These are phyloP conservation scores for Notiomystis cincta DNA, from an alignment of 2,113 vertebrate genomes.

Conservation along the genomic window DNA sequence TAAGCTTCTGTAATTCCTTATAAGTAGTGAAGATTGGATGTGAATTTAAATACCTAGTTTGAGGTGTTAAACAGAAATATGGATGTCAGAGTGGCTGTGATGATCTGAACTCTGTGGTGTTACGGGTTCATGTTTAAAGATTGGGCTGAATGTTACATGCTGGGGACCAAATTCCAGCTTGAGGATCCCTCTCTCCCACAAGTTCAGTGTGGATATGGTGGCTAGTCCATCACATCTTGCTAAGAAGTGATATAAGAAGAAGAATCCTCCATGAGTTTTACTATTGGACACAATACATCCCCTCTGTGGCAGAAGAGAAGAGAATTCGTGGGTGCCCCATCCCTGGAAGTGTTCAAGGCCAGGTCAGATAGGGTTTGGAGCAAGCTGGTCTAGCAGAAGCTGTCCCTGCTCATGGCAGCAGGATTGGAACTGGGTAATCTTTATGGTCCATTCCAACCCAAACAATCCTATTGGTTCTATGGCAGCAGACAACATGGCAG, in stretches of 20 bases:
- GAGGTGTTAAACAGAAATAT: background rate
- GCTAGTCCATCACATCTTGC: background rate
- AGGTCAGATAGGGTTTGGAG: background rate
- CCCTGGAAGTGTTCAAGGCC: background rate
- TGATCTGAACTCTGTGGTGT: background rate
- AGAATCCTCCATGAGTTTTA: background rate
- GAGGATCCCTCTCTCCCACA: background rate
- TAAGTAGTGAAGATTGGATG: background rate
- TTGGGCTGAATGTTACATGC: background rate
- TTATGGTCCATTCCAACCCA: background rate
- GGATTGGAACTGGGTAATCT: background rate
- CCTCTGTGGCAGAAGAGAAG: background rate
- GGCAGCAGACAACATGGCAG: background rate
- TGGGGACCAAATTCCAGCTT: background rate
- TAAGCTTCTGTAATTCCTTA: background rate
- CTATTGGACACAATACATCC: background rate
- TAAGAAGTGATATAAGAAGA: background rate
- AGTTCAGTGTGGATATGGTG: background rate
- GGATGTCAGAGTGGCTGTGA: background rate
- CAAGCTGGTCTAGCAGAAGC: background rate
- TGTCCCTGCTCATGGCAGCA: background rate
- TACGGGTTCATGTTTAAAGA: background rate
- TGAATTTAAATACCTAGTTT: background rate
- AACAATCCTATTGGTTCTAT: background rate
- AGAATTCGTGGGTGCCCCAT: background rate